Evolutionary conservation across 2,888 invertebrate genomes (phyloP).

Genomic region (Diaperis boleti): DNA sequence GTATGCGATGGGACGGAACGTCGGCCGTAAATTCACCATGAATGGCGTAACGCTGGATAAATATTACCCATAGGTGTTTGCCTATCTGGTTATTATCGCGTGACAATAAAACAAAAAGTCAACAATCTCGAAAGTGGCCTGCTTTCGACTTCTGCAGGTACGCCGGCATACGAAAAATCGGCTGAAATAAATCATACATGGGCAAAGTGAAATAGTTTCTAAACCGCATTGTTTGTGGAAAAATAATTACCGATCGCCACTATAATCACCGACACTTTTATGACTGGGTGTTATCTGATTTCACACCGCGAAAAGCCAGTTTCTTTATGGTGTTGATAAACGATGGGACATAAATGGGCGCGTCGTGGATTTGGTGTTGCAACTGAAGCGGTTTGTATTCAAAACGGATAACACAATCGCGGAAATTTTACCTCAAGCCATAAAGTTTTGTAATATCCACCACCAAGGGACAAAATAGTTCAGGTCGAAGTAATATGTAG

Average conservation of each 20-base stretch:
- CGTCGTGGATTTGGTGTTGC: no score
- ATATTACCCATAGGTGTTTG: conserved; percentile 29
- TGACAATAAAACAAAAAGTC: conserved; percentile 19
- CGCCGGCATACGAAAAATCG: background rate
- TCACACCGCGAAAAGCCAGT: no score
- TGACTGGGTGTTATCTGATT: conserved; percentile 1
- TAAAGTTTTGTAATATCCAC: no score
- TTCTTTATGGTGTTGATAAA: no score
- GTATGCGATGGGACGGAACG: conserved; percentile 19
- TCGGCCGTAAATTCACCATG: conserved; percentile 20
- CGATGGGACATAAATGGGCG: no score
- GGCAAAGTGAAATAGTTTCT: background rate
- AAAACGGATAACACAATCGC: no score
- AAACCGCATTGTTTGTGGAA: conserved; percentile 14
- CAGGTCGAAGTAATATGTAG: no score
- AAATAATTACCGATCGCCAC: conserved; percentile 6
- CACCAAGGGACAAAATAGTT: no score
- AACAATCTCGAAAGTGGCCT: conserved; percentile 20
- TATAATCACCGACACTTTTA: conserved; percentile 9
- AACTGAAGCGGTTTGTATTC: no score
- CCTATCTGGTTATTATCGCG: conserved; percentile 24
- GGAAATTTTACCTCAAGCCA: no score
- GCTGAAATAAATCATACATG: background rate
- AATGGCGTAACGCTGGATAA: conserved; percentile 21
- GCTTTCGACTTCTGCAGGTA: no score